Base-by-base conservation (phyloP, 2,113 vertebrate genomes). In the Catharus minimus region DNA sequence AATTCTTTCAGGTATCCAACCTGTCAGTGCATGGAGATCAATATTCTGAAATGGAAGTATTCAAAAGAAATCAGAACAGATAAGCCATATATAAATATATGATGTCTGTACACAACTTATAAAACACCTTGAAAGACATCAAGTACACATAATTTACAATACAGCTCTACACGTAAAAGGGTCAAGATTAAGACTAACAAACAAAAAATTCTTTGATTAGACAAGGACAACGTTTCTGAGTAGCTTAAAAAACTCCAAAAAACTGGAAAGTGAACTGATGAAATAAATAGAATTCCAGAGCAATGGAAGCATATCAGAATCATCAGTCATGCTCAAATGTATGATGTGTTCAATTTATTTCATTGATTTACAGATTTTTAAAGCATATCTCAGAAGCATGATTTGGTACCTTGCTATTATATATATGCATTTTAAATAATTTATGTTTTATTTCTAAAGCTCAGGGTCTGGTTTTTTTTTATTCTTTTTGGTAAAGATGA, bases 1-100 rank as follows among this genome's bases (percentile, higher is more conserved):
- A 67, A 99, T 99, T 93, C 99, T 98, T 94, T 99, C 99, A 32
- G 99, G 99, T 97, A 99, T 99, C 99, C 99, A 99, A 23, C 99
- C 99, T 44, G 99, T 99, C 95, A 99, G 97, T 5, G 99, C 99
- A 86, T 99, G 99, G 56, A 99, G 98, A 93, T 99, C 99, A 72
- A 99, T 99, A 94, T 99, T 99, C 99, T 99, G 96, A 85, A 98
- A 97, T 12, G 43, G 7, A 97, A 94, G 27, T 39, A 60, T 94
- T 46, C 30, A 62, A 83, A 89, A 83, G 32, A 81, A 66, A 92
- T 75, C 53, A 83, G 61, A 83, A 60, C 22, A 83, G 30, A 47
- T 43, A 52, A 79, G 15, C 57, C 47, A 46, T 21, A 39, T 55
- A 20, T 21, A 82, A 68, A 15, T 23, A 32, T 21, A 67, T 1